These are phyloP conservation scores for Drosophila ezoana DNA, from an alignment of 2,888 invertebrate genomes.

Conservation along the genomic window DNA sequence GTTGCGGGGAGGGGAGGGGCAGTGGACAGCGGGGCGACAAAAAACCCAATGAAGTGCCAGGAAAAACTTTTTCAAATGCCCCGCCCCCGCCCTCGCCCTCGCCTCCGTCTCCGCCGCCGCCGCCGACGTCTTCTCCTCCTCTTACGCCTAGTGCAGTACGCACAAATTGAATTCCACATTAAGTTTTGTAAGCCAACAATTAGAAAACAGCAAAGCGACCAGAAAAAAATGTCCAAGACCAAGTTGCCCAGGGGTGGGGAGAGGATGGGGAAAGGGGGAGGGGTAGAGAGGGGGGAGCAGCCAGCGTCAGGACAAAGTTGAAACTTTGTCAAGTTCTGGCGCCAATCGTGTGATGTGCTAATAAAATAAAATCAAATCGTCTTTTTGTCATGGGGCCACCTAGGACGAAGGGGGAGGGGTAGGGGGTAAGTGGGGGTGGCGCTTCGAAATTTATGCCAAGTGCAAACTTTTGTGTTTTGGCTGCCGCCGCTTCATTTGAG, in stretches of 20 bases:
- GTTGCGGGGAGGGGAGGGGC: conserved; percentile 6
- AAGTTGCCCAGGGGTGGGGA: conserved; percentile 28
- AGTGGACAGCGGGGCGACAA: conserved; percentile 33
- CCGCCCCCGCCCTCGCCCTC: not conserved
- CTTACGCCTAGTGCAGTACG: conserved; percentile 42
- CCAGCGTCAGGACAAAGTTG: conserved; percentile 63
- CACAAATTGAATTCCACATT: conserved; percentile 80
- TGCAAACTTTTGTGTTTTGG: conserved; percentile 74
- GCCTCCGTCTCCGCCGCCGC: not conserved
- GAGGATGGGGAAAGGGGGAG: not conserved
- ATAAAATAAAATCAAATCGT: conserved; percentile 74
- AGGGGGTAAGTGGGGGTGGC: not conserved
- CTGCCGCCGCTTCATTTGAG: conserved; percentile 70
- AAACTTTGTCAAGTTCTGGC: conserved; percentile 78
- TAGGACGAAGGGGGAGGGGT: not conserved
- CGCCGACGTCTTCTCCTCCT: not conserved
- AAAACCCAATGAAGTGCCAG: conserved; percentile 51
- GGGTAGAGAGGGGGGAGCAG: not conserved
- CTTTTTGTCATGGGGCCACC: conserved; percentile 8
- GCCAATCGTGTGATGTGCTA: conserved; percentile 80
- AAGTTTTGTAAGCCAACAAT: conserved; percentile 84
- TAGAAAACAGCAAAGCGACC: conserved; percentile 80
- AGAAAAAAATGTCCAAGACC: conserved; percentile 54
- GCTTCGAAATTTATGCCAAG: conserved; percentile 71
- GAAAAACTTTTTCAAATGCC: conserved; percentile 54